Conservation (phyloP, 2,113 vertebrate species). For the Aythya baeri region DNA sequence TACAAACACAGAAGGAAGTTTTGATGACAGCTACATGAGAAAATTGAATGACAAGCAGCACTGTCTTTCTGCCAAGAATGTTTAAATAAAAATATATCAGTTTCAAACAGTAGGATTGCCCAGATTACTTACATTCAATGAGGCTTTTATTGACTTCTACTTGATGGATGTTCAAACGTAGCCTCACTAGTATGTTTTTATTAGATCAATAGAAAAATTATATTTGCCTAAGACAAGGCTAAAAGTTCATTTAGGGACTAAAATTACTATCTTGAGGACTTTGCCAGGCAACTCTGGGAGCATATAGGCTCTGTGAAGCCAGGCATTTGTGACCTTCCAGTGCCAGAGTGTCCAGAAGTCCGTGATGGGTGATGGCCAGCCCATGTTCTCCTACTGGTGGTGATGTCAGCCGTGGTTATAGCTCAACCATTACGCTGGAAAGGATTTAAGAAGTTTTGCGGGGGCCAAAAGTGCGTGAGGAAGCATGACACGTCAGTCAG, state of each 20-base stretch:
- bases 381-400: not conserved
- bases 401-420: not conserved
- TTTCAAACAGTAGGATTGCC: not conserved
- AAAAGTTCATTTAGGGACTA: not conserved
- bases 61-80: not conserved
- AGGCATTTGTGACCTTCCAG: fast-evolving
- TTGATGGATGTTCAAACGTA: not conserved
- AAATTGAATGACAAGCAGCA: not conserved
- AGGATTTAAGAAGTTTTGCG: not conserved
- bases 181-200: not conserved
- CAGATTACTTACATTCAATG: not conserved
- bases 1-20: not conserved
- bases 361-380: not conserved
- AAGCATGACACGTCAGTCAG: not conserved
- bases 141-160: not conserved
- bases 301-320: not conserved
- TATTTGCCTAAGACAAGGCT: not conserved
- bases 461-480: not conserved
- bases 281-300: not conserved
- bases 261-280: not conserved
- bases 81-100: not conserved
- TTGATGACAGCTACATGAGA: not conserved
- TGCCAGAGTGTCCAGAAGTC: not conserved
- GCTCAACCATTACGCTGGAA: not conserved
- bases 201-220: not conserved